Evolutionary conservation across 2,888 invertebrate species (phyloP), one percentile per base, ranked within the genome.

Genomic region (Dasysyrphus albostriatus): DNA sequence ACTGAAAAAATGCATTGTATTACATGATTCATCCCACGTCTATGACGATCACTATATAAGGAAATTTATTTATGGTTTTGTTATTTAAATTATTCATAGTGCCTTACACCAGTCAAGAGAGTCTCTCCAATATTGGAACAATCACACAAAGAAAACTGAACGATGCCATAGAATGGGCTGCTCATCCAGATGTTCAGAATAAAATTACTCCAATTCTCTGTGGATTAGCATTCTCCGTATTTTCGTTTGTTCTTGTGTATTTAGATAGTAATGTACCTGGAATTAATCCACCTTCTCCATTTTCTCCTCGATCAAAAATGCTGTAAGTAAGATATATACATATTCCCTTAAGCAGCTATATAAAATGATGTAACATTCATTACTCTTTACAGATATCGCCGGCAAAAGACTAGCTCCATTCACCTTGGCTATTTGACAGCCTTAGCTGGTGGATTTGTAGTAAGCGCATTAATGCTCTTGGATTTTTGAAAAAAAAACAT

Each of bases 191-290:
- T 67, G 73, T 91, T 75, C 74, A 72, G 58, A 88, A 58, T 87
- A 83, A 89, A 80, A 67, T 92, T 24, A 88, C 78, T 32, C 91
- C 92, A 12, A 37, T 92, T 37, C 39, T 92, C 37, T 94, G 94
- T 90, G 95, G 95, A 6, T 83, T 94, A 14, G 89, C 93, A 4
- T 91, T 94, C 70, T 93, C 94, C n/a, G 91, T 93, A 88, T 93
- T 95, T 88, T 94, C 94, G 8, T 95, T 94, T 93, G 92, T 93
- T 77, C 93, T 95, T 89, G 93, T 95, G 29, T 95, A 94, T 91
- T 92, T 94, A 89, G 95, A 95, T 90, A 95, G 95, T 80, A 93
- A 93, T 88, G 92, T 94, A 61, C 95, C 95, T 0, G 95, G 95
- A 16, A 90, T 94, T 5, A 92, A 93, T 90, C 95, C 95, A 32